Evolutionary conservation across 2,797 vertebrate species (phyloP).

Genomic region (Eospalax fontanierii): DNA sequence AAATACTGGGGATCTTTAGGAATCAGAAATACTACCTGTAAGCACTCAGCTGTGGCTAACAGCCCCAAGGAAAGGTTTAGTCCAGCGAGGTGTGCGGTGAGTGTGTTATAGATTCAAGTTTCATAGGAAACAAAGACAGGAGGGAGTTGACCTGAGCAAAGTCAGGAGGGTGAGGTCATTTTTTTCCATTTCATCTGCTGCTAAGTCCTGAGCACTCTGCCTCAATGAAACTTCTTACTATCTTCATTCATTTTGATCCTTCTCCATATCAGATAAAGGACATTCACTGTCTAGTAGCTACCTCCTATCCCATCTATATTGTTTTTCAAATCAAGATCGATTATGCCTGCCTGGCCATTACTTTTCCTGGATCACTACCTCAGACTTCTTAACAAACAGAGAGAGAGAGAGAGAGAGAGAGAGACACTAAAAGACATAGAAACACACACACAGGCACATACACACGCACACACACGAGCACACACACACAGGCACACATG

Average conservation of each 20-base stretch:
- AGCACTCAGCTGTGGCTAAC: neutral
- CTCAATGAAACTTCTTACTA: neutral
- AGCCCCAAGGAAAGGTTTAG: neutral
- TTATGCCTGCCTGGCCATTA: neutral
- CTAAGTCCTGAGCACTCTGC: neutral
- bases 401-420: too few species aligned
- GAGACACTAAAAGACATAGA: too few species aligned
- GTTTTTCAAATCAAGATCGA: neutral
- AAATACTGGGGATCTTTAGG: neutral
- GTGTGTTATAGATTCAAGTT: rapidly evolving
- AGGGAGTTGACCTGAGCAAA: neutral
- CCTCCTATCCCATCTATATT: neutral
- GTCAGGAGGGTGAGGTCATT: neutral
- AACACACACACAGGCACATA: neutral
- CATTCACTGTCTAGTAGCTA: neutral
- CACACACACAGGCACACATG: neutral
- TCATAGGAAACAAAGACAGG: neutral
- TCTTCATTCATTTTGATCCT: neutral
- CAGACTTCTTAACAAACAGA: neutral
- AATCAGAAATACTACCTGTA: neutral
- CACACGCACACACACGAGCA: too few species aligned
- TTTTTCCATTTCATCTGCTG: neutral
- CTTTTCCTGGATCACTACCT: neutral
- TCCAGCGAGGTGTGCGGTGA: neutral
- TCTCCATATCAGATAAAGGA: too few species aligned